These are phyloP conservation scores for Cosmorhoe ocellata DNA, from an alignment of 2,888 invertebrate genomes.

Conservation along the genomic window DNA sequence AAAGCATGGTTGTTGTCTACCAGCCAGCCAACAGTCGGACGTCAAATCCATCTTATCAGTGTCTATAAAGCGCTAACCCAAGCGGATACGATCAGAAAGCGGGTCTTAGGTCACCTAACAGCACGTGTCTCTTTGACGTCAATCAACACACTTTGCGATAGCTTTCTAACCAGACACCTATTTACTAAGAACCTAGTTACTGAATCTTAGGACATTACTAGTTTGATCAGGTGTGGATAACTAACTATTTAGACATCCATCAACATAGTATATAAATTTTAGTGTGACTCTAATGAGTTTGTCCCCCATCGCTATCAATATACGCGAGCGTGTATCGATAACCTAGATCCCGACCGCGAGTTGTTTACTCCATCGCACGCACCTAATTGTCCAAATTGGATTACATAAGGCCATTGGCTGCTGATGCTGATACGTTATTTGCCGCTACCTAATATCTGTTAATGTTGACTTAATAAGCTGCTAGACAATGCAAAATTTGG, in stretches of 20 bases:
- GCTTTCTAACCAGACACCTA: constrained; percentile 49
- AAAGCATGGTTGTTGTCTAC: constrained; percentile 35
- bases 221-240: constrained; percentile 32
- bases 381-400: constrained; percentile 60
- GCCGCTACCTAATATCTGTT: constrained; percentile 50
- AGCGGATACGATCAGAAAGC: constrained; percentile 51
- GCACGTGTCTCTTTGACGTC: constrained; percentile 64
- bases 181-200: constrained; percentile 32
- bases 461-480: constrained; percentile 38
- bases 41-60: constrained; percentile 51
- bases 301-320: constrained; percentile 44
- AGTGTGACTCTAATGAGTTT: constrained; percentile 47
- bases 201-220: constrained; percentile 26
- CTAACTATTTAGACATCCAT: constrained; percentile 43
- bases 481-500: constrained; percentile 41
- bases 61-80: constrained; percentile 39
- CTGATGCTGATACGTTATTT: constrained; percentile 33
- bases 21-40: constrained; percentile 33
- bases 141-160: constrained; percentile 50
- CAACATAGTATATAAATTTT: constrained; percentile 51
- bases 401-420: constrained; percentile 50
- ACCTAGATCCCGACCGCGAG: constrained; percentile 60
- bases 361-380: constrained; percentile 58
- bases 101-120: constrained; percentile 63
- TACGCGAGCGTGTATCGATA: constrained; percentile 50